Conservation (phyloP, 2,113 vertebrate genomes). For the Boulengeromyrus knoepffleri region DNA sequence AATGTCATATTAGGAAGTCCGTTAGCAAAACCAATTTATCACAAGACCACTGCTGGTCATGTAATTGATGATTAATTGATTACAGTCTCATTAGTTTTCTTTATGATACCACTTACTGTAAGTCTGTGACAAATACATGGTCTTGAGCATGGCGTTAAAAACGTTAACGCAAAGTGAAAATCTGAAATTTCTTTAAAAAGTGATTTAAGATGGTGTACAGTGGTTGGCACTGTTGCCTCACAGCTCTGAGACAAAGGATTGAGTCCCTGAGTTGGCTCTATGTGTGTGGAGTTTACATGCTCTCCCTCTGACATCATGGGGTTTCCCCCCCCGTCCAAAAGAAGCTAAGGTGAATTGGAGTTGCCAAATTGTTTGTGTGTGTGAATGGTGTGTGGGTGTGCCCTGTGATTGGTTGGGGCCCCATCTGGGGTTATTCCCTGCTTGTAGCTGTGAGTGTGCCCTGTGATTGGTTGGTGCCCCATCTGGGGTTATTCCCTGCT, state of each 20-base stretch:
- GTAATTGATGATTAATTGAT: not conserved
- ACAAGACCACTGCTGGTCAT: not conserved
- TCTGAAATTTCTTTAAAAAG: not conserved
- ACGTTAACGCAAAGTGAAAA: not conserved
- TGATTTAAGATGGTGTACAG: not conserved
- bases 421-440: not conserved
- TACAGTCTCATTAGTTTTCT: not conserved
- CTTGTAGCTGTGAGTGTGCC: not conserved
- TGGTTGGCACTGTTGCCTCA: not conserved
- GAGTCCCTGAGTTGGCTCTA: not conserved
- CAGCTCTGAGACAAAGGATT: not conserved
- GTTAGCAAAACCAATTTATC: not conserved
- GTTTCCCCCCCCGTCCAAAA: not conserved
- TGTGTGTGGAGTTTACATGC: not conserved
- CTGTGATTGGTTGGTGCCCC: not conserved
- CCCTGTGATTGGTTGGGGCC: not conserved
- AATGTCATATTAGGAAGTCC: not conserved
- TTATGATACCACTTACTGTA: not conserved
- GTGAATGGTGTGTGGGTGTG: not conserved
- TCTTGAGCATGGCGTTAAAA: not conserved
- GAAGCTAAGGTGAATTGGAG: not conserved
- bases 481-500: not conserved
- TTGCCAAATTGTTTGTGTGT: not conserved
- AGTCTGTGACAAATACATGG: not conserved
- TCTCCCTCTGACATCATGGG: not conserved